A percentile compares a stretch with the other conserved stretches of the same genome.
phyloP scores from a whole-genome alignment of 1,140 invertebrate species.

The Ctenoplectra terminalis region DNA sequence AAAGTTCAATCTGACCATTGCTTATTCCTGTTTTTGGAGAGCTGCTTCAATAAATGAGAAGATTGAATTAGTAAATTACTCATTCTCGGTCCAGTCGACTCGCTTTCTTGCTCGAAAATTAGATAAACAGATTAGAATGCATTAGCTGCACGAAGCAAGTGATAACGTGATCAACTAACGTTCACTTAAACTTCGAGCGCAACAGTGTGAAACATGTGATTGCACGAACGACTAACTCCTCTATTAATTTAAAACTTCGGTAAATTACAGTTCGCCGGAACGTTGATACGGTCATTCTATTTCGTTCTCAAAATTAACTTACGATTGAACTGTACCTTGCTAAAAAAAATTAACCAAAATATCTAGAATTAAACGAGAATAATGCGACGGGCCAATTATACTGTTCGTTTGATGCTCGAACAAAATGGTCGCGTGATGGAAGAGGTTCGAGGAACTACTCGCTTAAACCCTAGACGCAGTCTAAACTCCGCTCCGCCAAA shows the following conservation, averaged over 20 bases:
- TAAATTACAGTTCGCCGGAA: background rate
- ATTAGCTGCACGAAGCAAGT: background rate
- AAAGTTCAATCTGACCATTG: conserved; percentile 1
- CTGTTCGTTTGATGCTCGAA: background rate
- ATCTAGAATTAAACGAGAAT: background rate
- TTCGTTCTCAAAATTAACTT: too few species aligned
- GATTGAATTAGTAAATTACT: too few species aligned
- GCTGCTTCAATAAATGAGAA: conserved; percentile 1
- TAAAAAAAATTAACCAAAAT: background rate
- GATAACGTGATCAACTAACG: background rate
- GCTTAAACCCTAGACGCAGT: background rate
- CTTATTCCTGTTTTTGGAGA: background rate
- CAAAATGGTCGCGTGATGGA: background rate
- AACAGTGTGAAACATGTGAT: background rate
- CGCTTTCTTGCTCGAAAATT: background rate
- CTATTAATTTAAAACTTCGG: conserved; percentile 10
- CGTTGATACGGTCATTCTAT: background rate
- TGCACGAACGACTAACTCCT: background rate
- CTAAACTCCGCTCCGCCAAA: background rate
- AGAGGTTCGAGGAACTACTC: background rate
- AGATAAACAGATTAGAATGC: background rate
- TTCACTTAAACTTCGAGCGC: background rate
- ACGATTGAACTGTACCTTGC: background rate
- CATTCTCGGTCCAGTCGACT: background rate
- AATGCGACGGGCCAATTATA: background rate